A percentile compares a stretch with the other conserved stretches of the same genome.
phyloP scores from a whole-genome alignment of 2,797 vertebrate genomes.

The Sternarchorhynchus goeldii region DNA sequence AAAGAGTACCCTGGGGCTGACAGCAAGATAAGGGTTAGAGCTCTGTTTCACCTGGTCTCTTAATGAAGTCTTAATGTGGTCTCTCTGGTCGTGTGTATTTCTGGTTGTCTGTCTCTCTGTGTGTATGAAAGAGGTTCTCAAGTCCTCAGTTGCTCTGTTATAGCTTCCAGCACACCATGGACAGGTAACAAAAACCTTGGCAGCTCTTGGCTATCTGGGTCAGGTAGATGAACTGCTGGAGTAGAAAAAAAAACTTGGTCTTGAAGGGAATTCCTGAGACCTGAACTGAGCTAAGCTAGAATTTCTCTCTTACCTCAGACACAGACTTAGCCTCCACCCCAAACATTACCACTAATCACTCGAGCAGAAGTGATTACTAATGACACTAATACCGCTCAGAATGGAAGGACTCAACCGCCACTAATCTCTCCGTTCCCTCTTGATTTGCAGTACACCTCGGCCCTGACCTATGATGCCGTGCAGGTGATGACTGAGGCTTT shows the following conservation, averaged over 20 bases:
- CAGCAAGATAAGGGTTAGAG: slow-evolving; percentile 74
- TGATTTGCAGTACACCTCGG: slow-evolving; percentile 90
- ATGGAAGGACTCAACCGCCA: background rate
- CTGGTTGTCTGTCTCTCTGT: slow-evolving; percentile 7
- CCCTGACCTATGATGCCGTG: slow-evolving; percentile 95
- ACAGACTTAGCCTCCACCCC: too few relatives aligned
- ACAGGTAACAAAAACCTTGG: too few relatives aligned
- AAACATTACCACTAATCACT: background rate
- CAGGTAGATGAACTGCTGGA: too few relatives aligned
- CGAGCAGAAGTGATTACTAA: background rate
- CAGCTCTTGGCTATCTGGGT: too few relatives aligned
- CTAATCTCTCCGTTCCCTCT: slow-evolving; percentile 3
- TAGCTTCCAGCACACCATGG: background rate
- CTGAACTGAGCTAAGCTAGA: too few relatives aligned
- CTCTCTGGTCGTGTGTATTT: background rate
- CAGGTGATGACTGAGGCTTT: slow-evolving; percentile 99
- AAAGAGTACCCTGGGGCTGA: slow-evolving; percentile 98
- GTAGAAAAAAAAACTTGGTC: too few relatives aligned
- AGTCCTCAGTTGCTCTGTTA: too few relatives aligned
- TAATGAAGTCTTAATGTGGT: background rate
- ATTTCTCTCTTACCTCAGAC: too few relatives aligned
- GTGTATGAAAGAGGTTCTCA: background rate
- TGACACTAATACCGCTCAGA: background rate
- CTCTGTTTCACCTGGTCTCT: background rate
- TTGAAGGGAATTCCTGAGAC: too few relatives aligned